A percentile compares a stretch with the other conserved stretches of the same genome.
Conservation (phyloP, 2,888 invertebrate species). For the Tachystola acroxantha region DNA sequence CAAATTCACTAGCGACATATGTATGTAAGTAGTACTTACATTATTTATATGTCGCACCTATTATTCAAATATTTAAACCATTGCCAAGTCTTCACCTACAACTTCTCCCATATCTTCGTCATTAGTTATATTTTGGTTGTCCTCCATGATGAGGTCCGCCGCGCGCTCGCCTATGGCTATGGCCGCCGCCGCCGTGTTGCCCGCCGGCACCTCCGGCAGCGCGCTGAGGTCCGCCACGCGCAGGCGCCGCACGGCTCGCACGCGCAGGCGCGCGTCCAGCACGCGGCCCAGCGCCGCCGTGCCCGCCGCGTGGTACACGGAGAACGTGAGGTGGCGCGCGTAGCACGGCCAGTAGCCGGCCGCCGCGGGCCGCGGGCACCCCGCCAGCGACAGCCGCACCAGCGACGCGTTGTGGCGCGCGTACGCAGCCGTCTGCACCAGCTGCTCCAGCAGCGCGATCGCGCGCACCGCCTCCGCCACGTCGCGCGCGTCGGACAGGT, state of each 20-base stretch:
- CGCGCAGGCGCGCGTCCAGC: conserved; percentile 20
- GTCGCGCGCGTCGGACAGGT: conserved; percentile 36
- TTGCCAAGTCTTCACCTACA: too few species aligned
- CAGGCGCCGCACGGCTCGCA: conserved; percentile 1
- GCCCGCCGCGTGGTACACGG: conserved; percentile 45
- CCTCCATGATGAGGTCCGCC: conserved; percentile 32
- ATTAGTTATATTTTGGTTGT: too few species aligned
- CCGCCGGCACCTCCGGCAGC: conserved; percentile 12
- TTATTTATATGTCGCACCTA: too few species aligned
- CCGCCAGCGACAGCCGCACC: too few species aligned
- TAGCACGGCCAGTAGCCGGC: conserved; percentile 53
- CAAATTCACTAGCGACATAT: too few species aligned
- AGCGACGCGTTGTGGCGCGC: too few species aligned
- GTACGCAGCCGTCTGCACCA: conserved; percentile 27
- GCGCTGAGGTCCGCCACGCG: conserved; percentile 2
- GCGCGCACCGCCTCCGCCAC: conserved; percentile 31
- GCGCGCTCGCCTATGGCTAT: conserved; percentile 13
- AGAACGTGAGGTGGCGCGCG: conserved; percentile 41
- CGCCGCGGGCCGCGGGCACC: conserved; percentile 34
- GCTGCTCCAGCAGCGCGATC: conserved; percentile 34
- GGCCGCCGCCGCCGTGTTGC: conserved; percentile 2
- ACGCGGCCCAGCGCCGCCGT: conserved; percentile 40
- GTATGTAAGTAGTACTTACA: too few species aligned
- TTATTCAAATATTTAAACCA: too few species aligned
- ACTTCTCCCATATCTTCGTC: too few species aligned